Percentiles rank a stretch among this genome's conserved stretches.
Evolutionary conservation across 2,888 invertebrate genomes (phyloP).

Genomic region (Nowickia ferox): DNA sequence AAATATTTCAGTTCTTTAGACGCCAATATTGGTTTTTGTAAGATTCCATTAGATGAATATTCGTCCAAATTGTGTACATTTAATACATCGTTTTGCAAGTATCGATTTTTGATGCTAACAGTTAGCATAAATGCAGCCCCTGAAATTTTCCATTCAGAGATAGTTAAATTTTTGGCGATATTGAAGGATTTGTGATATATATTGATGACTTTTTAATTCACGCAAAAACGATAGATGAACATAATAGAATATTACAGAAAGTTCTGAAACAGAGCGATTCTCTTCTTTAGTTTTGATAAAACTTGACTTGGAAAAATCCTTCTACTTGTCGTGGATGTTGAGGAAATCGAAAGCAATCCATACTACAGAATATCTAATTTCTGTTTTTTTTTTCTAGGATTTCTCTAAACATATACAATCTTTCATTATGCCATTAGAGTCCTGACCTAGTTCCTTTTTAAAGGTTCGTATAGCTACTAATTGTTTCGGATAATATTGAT

Average conservation of each 20-base stretch:
- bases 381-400: too few relatives aligned
- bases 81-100: slow-evolving; percentile 61
- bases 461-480: too few relatives aligned
- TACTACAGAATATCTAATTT: too few relatives aligned
- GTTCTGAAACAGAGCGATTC: slow-evolving; percentile 50
- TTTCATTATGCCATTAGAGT: too few relatives aligned
- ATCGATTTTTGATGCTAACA: slow-evolving; percentile 27
- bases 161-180: slow-evolving; percentile 56
- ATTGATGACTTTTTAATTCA: slow-evolving; percentile 54
- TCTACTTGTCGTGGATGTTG: too few relatives aligned
- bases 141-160: slow-evolving; percentile 37
- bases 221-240: background rate
- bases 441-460: too few relatives aligned
- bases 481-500: too few relatives aligned
- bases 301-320: too few relatives aligned
- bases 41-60: slow-evolving; percentile 70
- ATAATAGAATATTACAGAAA: background rate
- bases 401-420: too few relatives aligned
- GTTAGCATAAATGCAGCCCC: slow-evolving; percentile 42
- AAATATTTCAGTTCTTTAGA: slow-evolving; percentile 60
- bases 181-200: slow-evolving; percentile 60
- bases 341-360: too few relatives aligned
- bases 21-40: slow-evolving; percentile 71
- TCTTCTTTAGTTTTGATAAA: too few relatives aligned
- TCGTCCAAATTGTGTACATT: slow-evolving; percentile 73